Percentiles rank a stretch among this genome's conserved stretches.
These are phyloP conservation scores for Rallus limicola DNA, from an alignment of 2,113 vertebrate species.

Conservation along the genomic window DNA sequence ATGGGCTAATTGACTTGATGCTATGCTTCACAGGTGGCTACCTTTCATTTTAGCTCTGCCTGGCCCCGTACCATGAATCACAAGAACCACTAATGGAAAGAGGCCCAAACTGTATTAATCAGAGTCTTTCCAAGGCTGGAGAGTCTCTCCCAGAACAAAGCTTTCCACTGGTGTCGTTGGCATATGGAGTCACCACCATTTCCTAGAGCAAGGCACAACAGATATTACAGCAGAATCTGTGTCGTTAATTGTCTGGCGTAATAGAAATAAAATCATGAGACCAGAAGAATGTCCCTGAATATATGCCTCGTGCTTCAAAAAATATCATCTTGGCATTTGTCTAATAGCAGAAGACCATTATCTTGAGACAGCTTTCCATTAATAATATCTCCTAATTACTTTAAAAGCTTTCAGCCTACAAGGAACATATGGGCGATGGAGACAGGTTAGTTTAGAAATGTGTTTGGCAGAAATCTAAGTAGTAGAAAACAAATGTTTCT, in stretches of 20 bases:
- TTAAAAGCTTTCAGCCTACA: background rate
- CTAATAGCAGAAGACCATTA: conserved; percentile 9
- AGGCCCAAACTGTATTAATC: background rate
- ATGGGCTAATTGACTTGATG: background rate
- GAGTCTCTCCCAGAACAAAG: background rate
- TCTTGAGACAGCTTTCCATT: background rate
- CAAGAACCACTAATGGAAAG: background rate
- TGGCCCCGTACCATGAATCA: background rate
- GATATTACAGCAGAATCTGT: background rate
- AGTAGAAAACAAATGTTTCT: background rate
- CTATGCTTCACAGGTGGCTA: background rate
- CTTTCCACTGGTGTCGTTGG: background rate
- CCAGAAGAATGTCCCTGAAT: background rate
- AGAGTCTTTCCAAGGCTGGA: background rate
- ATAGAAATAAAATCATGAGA: background rate
- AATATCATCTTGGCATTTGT: conserved; percentile 28
- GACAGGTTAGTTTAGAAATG: background rate
- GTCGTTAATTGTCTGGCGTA: background rate
- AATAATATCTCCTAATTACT: conserved; percentile 6
- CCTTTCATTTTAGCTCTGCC: background rate
- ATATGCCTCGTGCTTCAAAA: background rate
- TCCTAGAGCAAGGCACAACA: background rate
- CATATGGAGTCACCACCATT: background rate
- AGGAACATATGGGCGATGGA: background rate
- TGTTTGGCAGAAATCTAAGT: background rate